phyloP scores from a whole-genome alignment of 2,797 vertebrate species.

The Tragelaphus eurycerus region DNA sequence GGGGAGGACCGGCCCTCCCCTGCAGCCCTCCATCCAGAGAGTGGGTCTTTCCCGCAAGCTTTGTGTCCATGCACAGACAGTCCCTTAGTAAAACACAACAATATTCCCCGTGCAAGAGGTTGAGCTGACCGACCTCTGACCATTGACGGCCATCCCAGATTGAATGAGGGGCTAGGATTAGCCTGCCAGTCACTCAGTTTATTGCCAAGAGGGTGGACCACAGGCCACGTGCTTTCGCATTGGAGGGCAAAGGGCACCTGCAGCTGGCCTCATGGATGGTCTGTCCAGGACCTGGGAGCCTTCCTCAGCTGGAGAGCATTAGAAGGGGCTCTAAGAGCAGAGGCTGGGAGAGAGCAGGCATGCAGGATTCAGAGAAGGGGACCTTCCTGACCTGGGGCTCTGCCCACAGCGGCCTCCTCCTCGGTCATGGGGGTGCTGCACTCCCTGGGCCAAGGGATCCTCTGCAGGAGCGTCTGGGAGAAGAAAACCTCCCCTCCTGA shows the following conservation, averaged over 20 bases:
- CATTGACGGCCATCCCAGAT: rapidly evolving
- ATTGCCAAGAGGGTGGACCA: neutral
- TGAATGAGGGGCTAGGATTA: neutral
- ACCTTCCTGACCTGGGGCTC: rapidly evolving
- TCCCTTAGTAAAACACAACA: neutral
- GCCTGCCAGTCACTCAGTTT: neutral
- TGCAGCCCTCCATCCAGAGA: neutral
- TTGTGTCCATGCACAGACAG: neutral
- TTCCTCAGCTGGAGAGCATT: too few species aligned
- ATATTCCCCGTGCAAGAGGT: too few species aligned
- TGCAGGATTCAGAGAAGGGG: neutral
- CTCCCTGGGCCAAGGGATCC: neutral
- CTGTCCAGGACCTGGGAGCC: rapidly evolving
- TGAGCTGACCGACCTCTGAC: neutral
- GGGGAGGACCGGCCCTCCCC: neutral
- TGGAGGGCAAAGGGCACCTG: too few species aligned
- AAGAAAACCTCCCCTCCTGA: neutral
- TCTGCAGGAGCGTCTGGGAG: neutral
- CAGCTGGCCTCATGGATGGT: rapidly evolving
- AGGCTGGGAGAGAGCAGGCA: rapidly evolving
- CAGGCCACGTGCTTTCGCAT: rapidly evolving
- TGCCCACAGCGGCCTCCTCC: neutral
- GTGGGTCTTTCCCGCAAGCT: neutral
- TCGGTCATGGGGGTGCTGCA: rapidly evolving
- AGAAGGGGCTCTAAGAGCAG: rapidly evolving